A percentile compares a stretch with the other conserved stretches of the same genome.
These are phyloP conservation scores for Stichodactyla helianthus DNA, from an alignment of 64 coral and sea anemone species.

Conservation along the genomic window DNA sequence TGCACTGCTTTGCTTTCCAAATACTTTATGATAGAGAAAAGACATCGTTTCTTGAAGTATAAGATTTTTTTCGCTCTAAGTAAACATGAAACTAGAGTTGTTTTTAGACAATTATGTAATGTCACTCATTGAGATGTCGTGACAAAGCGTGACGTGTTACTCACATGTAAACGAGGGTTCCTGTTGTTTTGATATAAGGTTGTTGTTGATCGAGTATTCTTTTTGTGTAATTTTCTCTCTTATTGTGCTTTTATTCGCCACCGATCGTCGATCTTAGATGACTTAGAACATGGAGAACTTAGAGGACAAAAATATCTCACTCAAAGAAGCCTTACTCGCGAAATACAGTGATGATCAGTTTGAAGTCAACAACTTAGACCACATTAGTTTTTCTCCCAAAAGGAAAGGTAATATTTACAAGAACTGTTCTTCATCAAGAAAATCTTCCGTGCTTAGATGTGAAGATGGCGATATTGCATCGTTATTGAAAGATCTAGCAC, in stretches of 20 bases:
- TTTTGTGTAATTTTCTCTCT: not conserved
- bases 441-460: not conserved
- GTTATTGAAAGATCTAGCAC: not conserved
- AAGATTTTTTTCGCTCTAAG: too few relatives aligned
- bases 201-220: not conserved
- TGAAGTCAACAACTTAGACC: conserved; percentile 11
- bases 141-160: not conserved
- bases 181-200: conserved; percentile 5
- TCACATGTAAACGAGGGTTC: not conserved
- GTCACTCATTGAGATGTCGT: not conserved
- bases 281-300: not conserved
- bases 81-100: not conserved
- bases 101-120: not conserved
- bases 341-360: conserved; percentile 47
- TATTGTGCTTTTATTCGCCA: not conserved
- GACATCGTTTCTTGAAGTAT: too few relatives aligned
- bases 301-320: conserved; percentile 11
- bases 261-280: not conserved
- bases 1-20: too few relatives aligned
- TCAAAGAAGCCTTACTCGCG: conserved; percentile 45
- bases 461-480: not conserved
- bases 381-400: conserved; percentile 50
- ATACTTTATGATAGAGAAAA: too few relatives aligned
- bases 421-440: not conserved
- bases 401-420: conserved; percentile 38